Evolutionary conservation across 2,113 vertebrate genomes (phyloP).

Genomic region (Neoarius graeffei): DNA sequence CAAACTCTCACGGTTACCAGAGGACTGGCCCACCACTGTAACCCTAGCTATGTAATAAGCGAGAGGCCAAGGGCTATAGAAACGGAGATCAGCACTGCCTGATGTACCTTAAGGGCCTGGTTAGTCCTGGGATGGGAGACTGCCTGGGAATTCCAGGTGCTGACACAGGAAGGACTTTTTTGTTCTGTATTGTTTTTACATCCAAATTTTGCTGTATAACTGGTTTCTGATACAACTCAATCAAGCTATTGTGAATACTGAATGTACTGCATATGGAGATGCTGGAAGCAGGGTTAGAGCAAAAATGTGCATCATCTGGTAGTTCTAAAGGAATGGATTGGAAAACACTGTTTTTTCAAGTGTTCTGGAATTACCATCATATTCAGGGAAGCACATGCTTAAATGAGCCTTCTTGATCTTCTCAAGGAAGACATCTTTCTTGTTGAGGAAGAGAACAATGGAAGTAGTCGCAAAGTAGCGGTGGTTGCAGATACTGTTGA

Average conservation of each 20-base stretch:
- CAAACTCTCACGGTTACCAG: too few species aligned
- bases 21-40: too few species aligned
- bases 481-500: slow-evolving; percentile 99
- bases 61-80: too few species aligned
- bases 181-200: too few species aligned
- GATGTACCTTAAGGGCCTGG: neutral
- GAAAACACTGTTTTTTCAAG: neutral
- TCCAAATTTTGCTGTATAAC: too few species aligned
- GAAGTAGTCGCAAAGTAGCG: slow-evolving; percentile 94
- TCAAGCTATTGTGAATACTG: neutral
- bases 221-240: neutral
- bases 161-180: too few species aligned
- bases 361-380: slow-evolving; percentile 79
- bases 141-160: too few species aligned
- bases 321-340: neutral
- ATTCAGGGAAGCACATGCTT: slow-evolving; percentile 98
- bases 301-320: neutral
- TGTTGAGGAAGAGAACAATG: slow-evolving; percentile 98
- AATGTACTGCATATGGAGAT: neutral
- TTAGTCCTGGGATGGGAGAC: too few species aligned
- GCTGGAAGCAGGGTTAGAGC: neutral
- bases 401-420: slow-evolving; percentile 98
- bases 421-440: slow-evolving; percentile 94
- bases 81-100: too few species aligned
- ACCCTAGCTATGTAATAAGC: too few species aligned